A percentile compares a stretch with the other conserved stretches of the same genome.
Evolutionary conservation across 2,113 vertebrate species (phyloP).

Genomic region (Lycocorax pyrrhopterus): DNA sequence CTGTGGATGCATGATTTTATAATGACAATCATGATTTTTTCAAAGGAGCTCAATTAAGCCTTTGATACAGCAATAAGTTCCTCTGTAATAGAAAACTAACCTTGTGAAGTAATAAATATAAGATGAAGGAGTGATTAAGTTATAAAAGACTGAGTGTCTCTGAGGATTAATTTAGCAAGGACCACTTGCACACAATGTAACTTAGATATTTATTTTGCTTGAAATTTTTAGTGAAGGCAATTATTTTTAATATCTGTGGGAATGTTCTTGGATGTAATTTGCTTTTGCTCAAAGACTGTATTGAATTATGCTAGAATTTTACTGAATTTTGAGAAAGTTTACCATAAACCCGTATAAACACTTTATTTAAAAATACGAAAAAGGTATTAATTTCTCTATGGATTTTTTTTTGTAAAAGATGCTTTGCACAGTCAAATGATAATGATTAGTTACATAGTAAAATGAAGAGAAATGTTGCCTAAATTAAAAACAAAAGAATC

Average conservation of each 20-base stretch:
- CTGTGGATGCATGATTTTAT: conserved; percentile 69
- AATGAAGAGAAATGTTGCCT: not conserved
- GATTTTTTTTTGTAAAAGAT: not conserved
- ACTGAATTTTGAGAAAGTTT: not conserved
- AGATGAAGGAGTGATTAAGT: conserved; percentile 46
- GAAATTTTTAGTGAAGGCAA: not conserved
- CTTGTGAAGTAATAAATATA: conserved; percentile 29
- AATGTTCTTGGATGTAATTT: conserved; percentile 5
- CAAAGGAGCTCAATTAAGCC: conserved; percentile 71
- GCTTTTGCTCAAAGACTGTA: not conserved
- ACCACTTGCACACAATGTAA: conserved; percentile 9
- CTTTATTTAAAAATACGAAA: not conserved
- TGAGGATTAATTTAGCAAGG: conserved; percentile 32
- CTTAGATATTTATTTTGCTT: conserved; percentile 55
- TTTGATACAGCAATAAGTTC: conserved; percentile 65
- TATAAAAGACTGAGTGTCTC: conserved; percentile 19
- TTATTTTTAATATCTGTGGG: conserved; percentile 22
- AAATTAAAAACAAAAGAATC: not conserved
- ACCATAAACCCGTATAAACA: not conserved
- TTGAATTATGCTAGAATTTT: not conserved
- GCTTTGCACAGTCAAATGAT: not conserved
- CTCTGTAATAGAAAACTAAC: conserved; percentile 51
- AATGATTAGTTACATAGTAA: not conserved
- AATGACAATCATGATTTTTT: conserved; percentile 68
- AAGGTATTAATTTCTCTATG: not conserved